Evolutionary conservation across 2,113 vertebrate genomes (phyloP), one percentile per base, ranked within the genome.

Genomic region (Mus spicilegus): DNA sequence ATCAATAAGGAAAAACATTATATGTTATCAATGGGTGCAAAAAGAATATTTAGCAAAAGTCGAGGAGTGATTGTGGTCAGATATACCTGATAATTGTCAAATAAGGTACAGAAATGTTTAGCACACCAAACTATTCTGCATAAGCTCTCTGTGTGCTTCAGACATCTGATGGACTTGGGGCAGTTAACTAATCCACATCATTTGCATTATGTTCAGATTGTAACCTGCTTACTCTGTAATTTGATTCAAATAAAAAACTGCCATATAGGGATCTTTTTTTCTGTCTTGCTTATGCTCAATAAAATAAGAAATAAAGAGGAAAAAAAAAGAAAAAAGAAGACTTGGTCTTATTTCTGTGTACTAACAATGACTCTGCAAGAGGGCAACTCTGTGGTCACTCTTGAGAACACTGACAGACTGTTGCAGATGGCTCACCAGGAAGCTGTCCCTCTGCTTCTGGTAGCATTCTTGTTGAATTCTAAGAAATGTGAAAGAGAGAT

Each of bases 191-290:
- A 98, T 97, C 98, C 96, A 89, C 97, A 97, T 96, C 92, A 97
- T 98, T 98, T 98, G 97, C 65, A 97, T 98, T 98, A 93, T 98
- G 97, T 98, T 98, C 97, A 97, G 97, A 95, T 97, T 94, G 98
- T 87, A 93, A 97, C 98, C 97, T 97, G 98, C 97, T 96, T 98
- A 98, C 98, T 98, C 98, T 99, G 97, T 99, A 98, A 98, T 99
- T 99, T 99, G 98, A 99, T 99, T 98, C 98, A 98, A 98, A 99
- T 98, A 98, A 99, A 99, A 96, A 95, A 97, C 97, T 98, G 95
- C 98, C 95, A 97, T 98, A 98, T 87, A 93, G 96, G 97, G 94
- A 78, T 91, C 89, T 16, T 73, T 72, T 46, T 78, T 97, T 89
- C 95, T 76, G 42, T 20, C 96, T 98, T 97, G 65, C 51, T 76